Percentiles rank a stretch among this genome's conserved stretches.
Evolutionary conservation across 2,113 vertebrate species (phyloP).

Genomic region (Lipophrys pholis): DNA sequence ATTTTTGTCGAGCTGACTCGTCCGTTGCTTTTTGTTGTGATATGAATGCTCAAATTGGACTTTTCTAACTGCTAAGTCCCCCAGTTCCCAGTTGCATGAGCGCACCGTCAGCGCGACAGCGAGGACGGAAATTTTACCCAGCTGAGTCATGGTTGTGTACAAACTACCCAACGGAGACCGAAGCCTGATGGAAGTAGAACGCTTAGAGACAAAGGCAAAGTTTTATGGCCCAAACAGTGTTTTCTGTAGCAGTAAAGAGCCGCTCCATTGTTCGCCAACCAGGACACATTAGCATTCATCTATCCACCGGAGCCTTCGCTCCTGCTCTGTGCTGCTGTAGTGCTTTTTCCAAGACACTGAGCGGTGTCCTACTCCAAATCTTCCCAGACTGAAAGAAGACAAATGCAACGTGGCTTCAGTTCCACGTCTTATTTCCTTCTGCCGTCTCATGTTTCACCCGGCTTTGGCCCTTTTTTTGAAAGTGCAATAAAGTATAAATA

Average conservation of each 20-base stretch:
- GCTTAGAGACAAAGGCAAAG: not conserved
- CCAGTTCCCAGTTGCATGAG: too few relatives aligned
- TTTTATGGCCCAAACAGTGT: conserved; percentile 5
- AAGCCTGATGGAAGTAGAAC: not conserved
- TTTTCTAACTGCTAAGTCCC: too few relatives aligned
- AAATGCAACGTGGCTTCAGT: not conserved
- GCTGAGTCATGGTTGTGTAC: not conserved
- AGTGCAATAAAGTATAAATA: not conserved
- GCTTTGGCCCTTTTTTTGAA: not conserved
- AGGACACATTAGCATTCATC: conserved; percentile 23
- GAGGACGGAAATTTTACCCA: too few relatives aligned
- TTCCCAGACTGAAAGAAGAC: not conserved
- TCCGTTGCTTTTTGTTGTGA: too few relatives aligned
- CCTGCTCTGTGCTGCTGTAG: not conserved
- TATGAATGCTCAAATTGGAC: too few relatives aligned
- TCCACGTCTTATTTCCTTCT: not conserved
- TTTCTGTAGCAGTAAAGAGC: not conserved
- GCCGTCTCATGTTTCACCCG: not conserved
- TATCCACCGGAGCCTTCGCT: not conserved
- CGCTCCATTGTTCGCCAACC: not conserved
- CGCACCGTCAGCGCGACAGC: too few relatives aligned
- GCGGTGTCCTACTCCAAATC: not conserved
- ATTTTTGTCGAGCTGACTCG: too few relatives aligned
- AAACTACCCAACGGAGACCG: not conserved
- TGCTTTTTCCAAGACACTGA: conserved; percentile 14